Conservation (phyloP, 2,113 vertebrate genomes). For the Crotalus tigris region DNA sequence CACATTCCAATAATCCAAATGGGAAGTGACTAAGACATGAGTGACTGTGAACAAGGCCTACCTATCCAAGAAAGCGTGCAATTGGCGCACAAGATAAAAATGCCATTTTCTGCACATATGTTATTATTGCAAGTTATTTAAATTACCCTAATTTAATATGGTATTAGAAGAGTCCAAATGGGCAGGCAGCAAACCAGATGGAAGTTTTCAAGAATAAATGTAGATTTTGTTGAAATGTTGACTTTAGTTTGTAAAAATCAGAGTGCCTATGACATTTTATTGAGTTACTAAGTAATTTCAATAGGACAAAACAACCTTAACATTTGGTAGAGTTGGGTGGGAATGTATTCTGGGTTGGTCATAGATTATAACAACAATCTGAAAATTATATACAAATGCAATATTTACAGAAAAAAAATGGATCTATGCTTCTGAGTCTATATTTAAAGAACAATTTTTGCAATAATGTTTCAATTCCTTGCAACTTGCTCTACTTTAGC, state of each 20-base stretch:
- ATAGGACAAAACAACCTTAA: not conserved
- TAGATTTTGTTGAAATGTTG: not conserved
- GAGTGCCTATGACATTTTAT: not conserved
- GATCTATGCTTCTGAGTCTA: constrained; percentile 30
- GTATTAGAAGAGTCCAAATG: not conserved
- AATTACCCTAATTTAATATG: not conserved
- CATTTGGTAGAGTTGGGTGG: not conserved
- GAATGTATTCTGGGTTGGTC: not conserved
- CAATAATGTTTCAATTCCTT: constrained; percentile 42
- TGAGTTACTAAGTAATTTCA: not conserved
- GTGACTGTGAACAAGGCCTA: not conserved
- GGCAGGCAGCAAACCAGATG: not conserved
- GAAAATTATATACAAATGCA: not conserved
- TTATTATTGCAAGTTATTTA: not conserved
- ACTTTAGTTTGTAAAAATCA: not conserved
- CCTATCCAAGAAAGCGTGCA: not conserved
- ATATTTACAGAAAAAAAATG: not conserved
- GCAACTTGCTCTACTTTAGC: constrained; percentile 32
- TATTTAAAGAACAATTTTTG: constrained; percentile 55
- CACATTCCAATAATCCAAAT: not conserved
- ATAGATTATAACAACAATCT: not conserved
- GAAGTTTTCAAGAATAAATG: not conserved
- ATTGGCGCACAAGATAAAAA: not conserved
- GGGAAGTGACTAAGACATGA: not conserved
- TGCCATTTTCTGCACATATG: not conserved